Evolutionary conservation across 2,113 vertebrate genomes (phyloP), one percentile per base, ranked within the genome.

Genomic region (Paralichthys olivaceus): DNA sequence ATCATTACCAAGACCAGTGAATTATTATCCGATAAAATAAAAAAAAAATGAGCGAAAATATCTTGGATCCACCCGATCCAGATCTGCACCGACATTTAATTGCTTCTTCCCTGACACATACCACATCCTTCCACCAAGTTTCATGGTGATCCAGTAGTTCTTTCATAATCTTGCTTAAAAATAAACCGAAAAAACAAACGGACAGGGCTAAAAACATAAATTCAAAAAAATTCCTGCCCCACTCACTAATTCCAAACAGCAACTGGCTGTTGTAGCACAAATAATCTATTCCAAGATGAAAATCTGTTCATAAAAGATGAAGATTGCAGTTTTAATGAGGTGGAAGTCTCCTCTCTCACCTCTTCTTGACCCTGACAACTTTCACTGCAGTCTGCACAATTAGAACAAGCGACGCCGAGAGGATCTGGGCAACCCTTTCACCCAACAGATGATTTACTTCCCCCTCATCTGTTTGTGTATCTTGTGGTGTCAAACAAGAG

Each of bases 381-480:
- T 62, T 17, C 0, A 49, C 54, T 19, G 13, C 15, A 61, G 19
- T 62, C n/a, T 15, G 54, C 59, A 66, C n/a, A 61, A 58, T 23
- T 5, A 20, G 49, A n/a, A 23, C 11, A 75, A 25, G 6, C 29
- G 14, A 29, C 45, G 2, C 14, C 23, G 0, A 22, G 19, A 47
- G 9, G 25, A 11, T 56, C 6, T 37, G 47, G 8, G 25, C 49
- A 47, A 23, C 56, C 47, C 5, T 13, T 29, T 57, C 43, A 13
- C 14, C 23, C 6, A 5, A 11, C 49, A 20, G 49, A 53, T n/a
- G 49, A 53, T 53, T 53, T 7, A n/a, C 19, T n/a, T 53, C 14
- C 19, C 49, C n/a, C 23, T 40, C 20, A 58, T 66, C 49, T 69
- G 25, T 26, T 54, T 28, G 51, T 71, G 13, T 64, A 57, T 77